Percentiles rank a stretch among this genome's conserved stretches.
These are phyloP conservation scores for Percopsis transmontana DNA, from an alignment of 2,113 vertebrate species.

Conservation along the genomic window DNA sequence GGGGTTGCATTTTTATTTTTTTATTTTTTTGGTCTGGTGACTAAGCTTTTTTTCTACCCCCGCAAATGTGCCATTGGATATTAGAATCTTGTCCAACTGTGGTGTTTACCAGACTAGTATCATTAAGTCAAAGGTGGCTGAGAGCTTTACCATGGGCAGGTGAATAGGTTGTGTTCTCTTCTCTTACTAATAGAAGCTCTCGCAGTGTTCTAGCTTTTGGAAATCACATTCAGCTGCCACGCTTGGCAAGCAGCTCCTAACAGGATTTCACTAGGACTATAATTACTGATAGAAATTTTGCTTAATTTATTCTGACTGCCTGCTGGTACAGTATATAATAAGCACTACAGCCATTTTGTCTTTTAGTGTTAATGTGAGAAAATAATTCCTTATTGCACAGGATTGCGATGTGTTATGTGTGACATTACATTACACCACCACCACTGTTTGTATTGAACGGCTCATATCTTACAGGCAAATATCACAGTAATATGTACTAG, in stretches of 20 bases:
- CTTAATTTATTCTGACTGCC: slow-evolving; percentile 69
- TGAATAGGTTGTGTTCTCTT: slow-evolving; percentile 61
- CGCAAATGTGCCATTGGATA: slow-evolving; percentile 62
- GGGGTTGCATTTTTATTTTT: slow-evolving; percentile 47
- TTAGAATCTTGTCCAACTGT: slow-evolving; percentile 62
- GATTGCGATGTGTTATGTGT: slow-evolving; percentile 34
- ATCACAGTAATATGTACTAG: neutral
- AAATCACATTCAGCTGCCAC: slow-evolving; percentile 72
- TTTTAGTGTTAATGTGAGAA: slow-evolving; percentile 52
- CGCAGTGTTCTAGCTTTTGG: slow-evolving; percentile 64
- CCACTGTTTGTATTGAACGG: neutral
- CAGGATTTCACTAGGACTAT: slow-evolving; percentile 67
- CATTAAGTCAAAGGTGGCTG: slow-evolving; percentile 57
- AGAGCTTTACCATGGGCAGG: slow-evolving; percentile 55
- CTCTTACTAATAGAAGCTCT: slow-evolving; percentile 53
- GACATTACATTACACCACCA: slow-evolving; percentile 26
- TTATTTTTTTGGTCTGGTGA: slow-evolving; percentile 58
- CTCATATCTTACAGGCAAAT: neutral
- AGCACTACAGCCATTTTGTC: slow-evolving; percentile 57
- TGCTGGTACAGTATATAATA: slow-evolving; percentile 61
- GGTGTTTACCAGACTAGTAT: slow-evolving; percentile 62
- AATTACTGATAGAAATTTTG: slow-evolving; percentile 72
- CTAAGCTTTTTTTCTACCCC: neutral
- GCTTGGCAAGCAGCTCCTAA: slow-evolving; percentile 68
- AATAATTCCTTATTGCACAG: slow-evolving; percentile 50